Conservation (phyloP, 2,797 vertebrate genomes). For the Margarornis squamiger region DNA sequence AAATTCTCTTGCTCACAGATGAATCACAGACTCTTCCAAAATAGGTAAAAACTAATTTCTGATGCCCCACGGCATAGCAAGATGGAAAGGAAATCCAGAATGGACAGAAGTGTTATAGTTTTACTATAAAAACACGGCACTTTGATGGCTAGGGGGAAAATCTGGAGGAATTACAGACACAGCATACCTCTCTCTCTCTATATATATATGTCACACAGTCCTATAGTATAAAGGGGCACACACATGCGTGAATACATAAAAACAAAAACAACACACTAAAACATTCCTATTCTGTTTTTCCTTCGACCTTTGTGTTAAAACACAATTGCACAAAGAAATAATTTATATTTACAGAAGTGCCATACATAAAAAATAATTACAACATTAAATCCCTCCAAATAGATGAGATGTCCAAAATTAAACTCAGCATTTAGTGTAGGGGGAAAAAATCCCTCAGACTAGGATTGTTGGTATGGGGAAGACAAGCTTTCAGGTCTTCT, state of each 20-base stretch:
- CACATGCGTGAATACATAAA: neutral
- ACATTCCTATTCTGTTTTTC: neutral
- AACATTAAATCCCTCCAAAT: conserved; percentile 63
- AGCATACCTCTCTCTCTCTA: neutral
- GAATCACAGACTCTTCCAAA: neutral
- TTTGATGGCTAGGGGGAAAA: neutral
- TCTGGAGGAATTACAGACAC: neutral
- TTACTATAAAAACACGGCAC: neutral
- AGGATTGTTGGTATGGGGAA: neutral
- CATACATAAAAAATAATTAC: conserved; percentile 65
- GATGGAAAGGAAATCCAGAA: neutral
- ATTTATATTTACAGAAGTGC: conserved; percentile 29
- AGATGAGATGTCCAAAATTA: conserved; percentile 29
- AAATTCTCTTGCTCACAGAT: neutral
- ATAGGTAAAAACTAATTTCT: neutral
- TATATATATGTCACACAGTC: too few relatives aligned
- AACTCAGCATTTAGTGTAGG: conserved; percentile 37
- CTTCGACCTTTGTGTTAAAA: neutral
- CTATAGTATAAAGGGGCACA: neutral
- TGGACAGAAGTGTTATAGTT: neutral
- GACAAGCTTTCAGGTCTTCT: conserved; percentile 12
- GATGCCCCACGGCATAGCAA: neutral
- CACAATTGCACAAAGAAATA: neutral
- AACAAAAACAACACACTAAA: neutral
- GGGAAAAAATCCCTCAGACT: neutral